Evolutionary conservation across 1,140 invertebrate species (phyloP).

Genomic region (Carposina sasakii): DNA sequence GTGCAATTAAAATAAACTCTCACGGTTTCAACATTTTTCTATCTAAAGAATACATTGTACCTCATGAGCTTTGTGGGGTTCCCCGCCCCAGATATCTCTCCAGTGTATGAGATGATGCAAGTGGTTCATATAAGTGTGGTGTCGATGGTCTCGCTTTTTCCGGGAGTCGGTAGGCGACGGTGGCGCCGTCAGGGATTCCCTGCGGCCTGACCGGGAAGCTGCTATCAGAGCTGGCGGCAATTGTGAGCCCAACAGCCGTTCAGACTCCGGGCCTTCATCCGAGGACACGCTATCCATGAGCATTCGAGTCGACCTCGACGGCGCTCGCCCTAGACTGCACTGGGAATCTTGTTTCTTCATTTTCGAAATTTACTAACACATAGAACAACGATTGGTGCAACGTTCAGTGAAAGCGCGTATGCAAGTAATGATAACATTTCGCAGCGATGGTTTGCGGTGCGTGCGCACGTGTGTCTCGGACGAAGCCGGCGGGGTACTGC

Average conservation of each 20-base stretch:
- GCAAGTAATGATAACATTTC: constrained; percentile 44
- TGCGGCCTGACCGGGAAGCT: constrained; percentile 34
- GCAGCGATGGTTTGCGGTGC: constrained; percentile 21
- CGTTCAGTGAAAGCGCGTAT: constrained; percentile 19
- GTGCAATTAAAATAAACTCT: too few relatives aligned
- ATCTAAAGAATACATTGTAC: constrained; percentile 36
- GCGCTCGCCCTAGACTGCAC: constrained; percentile 30
- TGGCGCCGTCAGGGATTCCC: constrained; percentile 66
- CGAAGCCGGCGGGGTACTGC: constrained; percentile 52
- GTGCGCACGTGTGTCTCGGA: constrained; percentile 37
- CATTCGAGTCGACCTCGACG: constrained; percentile 33
- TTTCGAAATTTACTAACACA: constrained; percentile 33
- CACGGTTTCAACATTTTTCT: too few relatives aligned
- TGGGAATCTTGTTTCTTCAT: constrained; percentile 52
- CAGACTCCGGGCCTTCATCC: constrained; percentile 60
- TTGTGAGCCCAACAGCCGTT: constrained; percentile 48
- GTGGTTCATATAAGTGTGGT: constrained; percentile 63
- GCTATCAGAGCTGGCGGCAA: constrained; percentile 42
- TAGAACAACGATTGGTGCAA: constrained; percentile 22
- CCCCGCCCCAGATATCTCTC: constrained; percentile 63
- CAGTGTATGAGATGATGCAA: constrained; percentile 66
- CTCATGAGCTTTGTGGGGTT: constrained; percentile 61
- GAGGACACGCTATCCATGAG: constrained; percentile 59
- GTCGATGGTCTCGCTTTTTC: constrained; percentile 53
- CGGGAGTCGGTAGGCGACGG: constrained; percentile 62